Evolutionary conservation across 2,888 invertebrate genomes (phyloP), one percentile per base, ranked within the genome.

Genomic region (Galerucella nymphaeae): DNA sequence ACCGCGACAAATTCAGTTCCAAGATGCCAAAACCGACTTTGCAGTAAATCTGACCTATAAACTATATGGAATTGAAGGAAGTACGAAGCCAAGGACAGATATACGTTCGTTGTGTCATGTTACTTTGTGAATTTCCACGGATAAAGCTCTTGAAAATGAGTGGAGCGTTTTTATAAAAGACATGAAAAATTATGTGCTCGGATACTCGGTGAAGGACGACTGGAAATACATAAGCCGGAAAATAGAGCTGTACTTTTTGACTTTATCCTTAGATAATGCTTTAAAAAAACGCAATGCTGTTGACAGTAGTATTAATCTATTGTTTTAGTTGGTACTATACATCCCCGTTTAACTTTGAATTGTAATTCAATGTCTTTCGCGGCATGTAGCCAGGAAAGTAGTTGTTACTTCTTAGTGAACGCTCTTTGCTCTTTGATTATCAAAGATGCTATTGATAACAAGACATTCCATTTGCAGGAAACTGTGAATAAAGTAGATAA

Each of bases 21-120:
- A 65, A 65, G 65, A 53, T 16, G 66, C 57, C 66, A 30, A 65
- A 65, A 64, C n/a, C 50, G 16, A 66, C 66, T 66, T 66, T 66
- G 41, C 66, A 66, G 66, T 66, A 66, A 66, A 67, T 67, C 30
- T 59, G 59, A 61, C 59, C 59, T 70, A 58, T 57, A 64, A 70
- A 70, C 63, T 64, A 2, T 55, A 18, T 62, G 61, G 57, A 64
- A 64, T 64, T 64, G 64, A 70, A 70, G 41, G 55, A 69, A 62
- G 55, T 55, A 55, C 20, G 64, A 20, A 58, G 59, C 41, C 65
- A 65, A 66, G 66, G 66, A 66, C 57, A 57, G 57, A 70, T 41
- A 62, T 62, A 62, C 42, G 18, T 42, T 18, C 38, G 42, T 45
- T 69, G 50, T 55, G 62, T 55, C 69, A 55, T 69, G 69, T 69